Conservation (phyloP, 37 sponge, comb jelly and placozoan species). For the Diacarnus erythraeanus region DNA sequence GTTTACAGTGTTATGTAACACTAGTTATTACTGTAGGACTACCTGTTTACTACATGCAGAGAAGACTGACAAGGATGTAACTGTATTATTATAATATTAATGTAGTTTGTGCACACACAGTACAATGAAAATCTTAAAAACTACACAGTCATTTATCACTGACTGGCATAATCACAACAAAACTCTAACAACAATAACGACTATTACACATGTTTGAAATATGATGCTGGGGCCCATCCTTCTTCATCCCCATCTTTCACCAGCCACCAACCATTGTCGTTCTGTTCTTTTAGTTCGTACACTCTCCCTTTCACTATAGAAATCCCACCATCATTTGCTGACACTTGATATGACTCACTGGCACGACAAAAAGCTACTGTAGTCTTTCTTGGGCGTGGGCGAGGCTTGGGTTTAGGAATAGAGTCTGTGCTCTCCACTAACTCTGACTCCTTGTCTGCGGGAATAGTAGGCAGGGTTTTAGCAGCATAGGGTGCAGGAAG, state of each 20-base stretch:
- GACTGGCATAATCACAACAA: no score
- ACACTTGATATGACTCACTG: slow-evolving; percentile 2
- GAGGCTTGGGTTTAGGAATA: slow-evolving; percentile 23
- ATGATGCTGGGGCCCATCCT: slow-evolving; percentile 72
- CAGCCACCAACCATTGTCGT: slow-evolving; percentile 68
- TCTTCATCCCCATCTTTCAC: slow-evolving; percentile 47
- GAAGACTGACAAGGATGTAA: no score
- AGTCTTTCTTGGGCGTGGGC: neutral
- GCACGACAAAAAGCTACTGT: slow-evolving; percentile 14
- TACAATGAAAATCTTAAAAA: no score
- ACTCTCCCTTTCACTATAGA: slow-evolving; percentile 26
- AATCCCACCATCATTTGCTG: slow-evolving; percentile 41
- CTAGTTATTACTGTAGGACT: no score
- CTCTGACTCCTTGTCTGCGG: neutral
- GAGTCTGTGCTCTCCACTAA: neutral
- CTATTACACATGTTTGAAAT: slow-evolving; percentile 27
- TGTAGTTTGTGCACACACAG: no score
- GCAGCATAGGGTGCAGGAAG: neutral
- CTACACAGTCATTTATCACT: no score
- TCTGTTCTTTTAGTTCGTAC: slow-evolving; percentile 53
- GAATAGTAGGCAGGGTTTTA: neutral
- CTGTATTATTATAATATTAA: no score
- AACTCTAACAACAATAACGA: no score
- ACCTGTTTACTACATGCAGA: no score
- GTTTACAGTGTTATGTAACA: no score